A percentile compares a stretch with the other conserved stretches of the same genome.
Evolutionary conservation across 2,888 invertebrate genomes (phyloP).

Genomic region (Pollenia griseotomentosa): DNA sequence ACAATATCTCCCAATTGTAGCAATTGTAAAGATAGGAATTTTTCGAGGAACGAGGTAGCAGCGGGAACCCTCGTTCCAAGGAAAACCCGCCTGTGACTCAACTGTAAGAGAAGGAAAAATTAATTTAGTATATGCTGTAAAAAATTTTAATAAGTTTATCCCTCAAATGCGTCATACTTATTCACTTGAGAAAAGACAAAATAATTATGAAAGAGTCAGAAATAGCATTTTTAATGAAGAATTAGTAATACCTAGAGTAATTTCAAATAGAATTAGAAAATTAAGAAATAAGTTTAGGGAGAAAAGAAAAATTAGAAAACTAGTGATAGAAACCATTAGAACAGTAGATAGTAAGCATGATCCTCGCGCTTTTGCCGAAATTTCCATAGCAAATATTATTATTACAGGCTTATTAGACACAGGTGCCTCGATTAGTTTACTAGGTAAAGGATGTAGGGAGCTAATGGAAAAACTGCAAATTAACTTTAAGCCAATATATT

Average conservation of each 20-base stretch:
- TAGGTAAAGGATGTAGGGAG: constrained; percentile 43
- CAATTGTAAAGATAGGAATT: no score
- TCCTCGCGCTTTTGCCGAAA: constrained; percentile 3
- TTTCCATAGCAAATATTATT: neutral
- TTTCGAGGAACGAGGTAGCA: neutral
- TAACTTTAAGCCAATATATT: constrained; percentile 2
- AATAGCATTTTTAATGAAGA: constrained; percentile 23
- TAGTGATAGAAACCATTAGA: neutral
- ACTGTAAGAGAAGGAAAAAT: neutral
- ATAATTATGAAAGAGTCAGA: constrained; percentile 21
- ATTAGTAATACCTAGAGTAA: neutral
- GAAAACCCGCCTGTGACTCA: neutral
- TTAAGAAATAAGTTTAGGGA: neutral
- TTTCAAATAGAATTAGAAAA: constrained; percentile 13
- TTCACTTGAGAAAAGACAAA: neutral
- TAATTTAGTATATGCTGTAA: neutral
- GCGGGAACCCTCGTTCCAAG: neutral
- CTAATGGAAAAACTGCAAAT: constrained; percentile 6
- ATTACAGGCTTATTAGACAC: constrained; percentile 37
- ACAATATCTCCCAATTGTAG: no score
- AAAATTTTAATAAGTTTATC: constrained; percentile 15
- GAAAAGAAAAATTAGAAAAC: neutral
- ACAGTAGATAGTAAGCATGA: neutral
- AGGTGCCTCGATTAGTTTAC: constrained; percentile 17
- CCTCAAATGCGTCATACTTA: neutral